phyloP scores from a whole-genome alignment of 2,113 vertebrate genomes.

The Arothron firmamentum region DNA sequence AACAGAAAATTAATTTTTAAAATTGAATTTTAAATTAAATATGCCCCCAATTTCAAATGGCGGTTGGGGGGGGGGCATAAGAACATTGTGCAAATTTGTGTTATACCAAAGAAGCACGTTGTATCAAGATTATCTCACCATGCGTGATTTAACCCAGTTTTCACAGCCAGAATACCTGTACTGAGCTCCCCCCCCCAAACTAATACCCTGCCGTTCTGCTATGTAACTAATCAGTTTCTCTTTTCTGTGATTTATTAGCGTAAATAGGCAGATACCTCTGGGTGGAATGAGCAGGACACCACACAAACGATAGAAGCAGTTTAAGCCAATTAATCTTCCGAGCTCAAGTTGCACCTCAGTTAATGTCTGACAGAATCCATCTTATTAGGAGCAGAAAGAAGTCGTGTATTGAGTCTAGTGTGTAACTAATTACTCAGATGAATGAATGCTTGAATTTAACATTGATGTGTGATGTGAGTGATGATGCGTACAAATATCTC shows the following conservation, averaged over 20 bases:
- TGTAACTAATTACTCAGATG: constrained; percentile 27
- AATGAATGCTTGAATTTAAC: constrained; percentile 17
- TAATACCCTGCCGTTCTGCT: no score
- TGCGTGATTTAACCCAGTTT: no score
- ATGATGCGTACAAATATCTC: constrained; percentile 9
- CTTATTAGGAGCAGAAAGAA: constrained; percentile 29
- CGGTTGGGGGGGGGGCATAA: no score
- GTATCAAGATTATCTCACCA: no score
- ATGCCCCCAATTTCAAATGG: no score
- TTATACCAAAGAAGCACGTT: no score
- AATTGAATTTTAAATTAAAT: no score
- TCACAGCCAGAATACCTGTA: no score
- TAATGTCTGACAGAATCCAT: constrained; percentile 19
- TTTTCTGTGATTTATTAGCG: neutral
- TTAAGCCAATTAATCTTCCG: constrained; percentile 13
- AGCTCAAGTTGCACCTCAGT: constrained; percentile 24
- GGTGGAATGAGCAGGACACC: neutral
- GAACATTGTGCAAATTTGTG: no score
- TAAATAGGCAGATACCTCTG: neutral
- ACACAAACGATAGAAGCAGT: constrained; percentile 10
- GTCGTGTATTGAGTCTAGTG: constrained; percentile 11
- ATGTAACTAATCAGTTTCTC: no score
- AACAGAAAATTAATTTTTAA: no score
- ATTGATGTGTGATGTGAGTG: constrained; percentile 7
- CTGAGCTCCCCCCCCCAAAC: no score